Evolutionary conservation across 2,888 invertebrate species (phyloP).

Genomic region (Ligdia adustata): DNA sequence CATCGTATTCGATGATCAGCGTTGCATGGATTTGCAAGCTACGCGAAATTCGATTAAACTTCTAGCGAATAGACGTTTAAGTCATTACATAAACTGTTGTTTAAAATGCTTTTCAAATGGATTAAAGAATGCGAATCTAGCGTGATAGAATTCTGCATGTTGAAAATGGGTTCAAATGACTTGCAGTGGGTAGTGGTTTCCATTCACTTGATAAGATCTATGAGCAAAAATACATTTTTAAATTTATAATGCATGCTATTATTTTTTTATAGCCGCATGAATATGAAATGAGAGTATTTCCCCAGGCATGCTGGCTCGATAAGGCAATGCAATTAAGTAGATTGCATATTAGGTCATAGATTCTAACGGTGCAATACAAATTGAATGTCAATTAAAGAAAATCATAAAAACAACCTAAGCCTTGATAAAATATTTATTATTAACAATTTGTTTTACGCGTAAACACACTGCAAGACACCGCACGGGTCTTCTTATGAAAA

Average conservation of each 20-base stretch:
- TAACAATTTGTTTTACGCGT: too few species aligned
- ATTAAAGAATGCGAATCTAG: slow-evolving; percentile 32
- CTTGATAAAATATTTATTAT: too few species aligned
- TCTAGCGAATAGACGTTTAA: slow-evolving; percentile 14
- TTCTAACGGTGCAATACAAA: not conserved
- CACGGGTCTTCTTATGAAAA: too few species aligned
- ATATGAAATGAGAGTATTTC: slow-evolving; percentile 30
- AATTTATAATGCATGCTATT: slow-evolving; percentile 28
- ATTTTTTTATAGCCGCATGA: slow-evolving; percentile 19
- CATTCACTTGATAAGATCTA: slow-evolving; percentile 26
- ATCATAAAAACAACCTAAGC: too few species aligned
- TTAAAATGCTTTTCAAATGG: slow-evolving; percentile 23
- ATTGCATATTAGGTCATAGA: not conserved
- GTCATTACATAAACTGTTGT: slow-evolving; percentile 9
- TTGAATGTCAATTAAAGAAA: too few species aligned
- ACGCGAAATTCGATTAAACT: slow-evolving; percentile 14
- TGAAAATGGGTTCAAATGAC: slow-evolving; percentile 31
- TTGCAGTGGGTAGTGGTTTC: slow-evolving; percentile 30
- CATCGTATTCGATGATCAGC: too few species aligned
- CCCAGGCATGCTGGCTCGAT: slow-evolving; percentile 21
- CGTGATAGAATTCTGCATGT: slow-evolving; percentile 51
- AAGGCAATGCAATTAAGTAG: slow-evolving; percentile 18
- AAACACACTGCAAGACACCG: too few species aligned
- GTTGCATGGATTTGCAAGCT: not conserved
- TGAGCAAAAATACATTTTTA: slow-evolving; percentile 13